Conservation (phyloP, 2,113 vertebrate species). For the Sclerurus mexicanus region DNA sequence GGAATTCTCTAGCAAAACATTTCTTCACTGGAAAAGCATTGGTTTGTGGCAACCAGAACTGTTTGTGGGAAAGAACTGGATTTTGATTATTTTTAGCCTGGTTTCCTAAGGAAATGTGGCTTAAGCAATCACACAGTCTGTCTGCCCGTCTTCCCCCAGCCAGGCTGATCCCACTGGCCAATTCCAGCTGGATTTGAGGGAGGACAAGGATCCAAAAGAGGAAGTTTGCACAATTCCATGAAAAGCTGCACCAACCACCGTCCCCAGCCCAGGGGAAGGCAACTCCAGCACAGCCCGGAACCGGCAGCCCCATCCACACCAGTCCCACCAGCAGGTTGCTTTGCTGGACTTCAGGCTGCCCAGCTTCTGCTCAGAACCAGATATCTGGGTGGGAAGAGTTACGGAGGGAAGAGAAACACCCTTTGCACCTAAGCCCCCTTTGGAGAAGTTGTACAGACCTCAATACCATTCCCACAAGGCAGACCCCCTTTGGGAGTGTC, state of each 20-base stretch:
- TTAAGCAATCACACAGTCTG: conserved; percentile 37
- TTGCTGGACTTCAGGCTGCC: neutral
- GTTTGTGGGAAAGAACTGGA: conserved; percentile 4
- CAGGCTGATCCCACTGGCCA: neutral
- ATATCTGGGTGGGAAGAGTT: neutral
- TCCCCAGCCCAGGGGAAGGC: neutral
- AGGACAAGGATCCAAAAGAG: neutral
- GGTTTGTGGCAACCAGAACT: neutral
- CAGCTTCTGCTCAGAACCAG: neutral
- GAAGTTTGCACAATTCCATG: neutral
- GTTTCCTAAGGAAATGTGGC: conserved; percentile 43
- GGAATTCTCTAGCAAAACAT: neutral
- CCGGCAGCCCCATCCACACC: neutral
- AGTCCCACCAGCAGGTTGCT: neutral
- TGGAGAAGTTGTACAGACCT: neutral
- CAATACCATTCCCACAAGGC: neutral
- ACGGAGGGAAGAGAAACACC: neutral
- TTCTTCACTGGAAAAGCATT: neutral
- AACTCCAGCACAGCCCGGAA: neutral
- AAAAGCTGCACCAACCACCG: neutral
- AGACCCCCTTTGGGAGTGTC: neutral
- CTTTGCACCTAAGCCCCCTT: neutral
- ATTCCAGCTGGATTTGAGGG: neutral
- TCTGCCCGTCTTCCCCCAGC: neutral
- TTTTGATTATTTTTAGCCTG: conserved; percentile 39